phyloP scores from a whole-genome alignment of 2,888 invertebrate species.

The Chymomyza caudatula region DNA sequence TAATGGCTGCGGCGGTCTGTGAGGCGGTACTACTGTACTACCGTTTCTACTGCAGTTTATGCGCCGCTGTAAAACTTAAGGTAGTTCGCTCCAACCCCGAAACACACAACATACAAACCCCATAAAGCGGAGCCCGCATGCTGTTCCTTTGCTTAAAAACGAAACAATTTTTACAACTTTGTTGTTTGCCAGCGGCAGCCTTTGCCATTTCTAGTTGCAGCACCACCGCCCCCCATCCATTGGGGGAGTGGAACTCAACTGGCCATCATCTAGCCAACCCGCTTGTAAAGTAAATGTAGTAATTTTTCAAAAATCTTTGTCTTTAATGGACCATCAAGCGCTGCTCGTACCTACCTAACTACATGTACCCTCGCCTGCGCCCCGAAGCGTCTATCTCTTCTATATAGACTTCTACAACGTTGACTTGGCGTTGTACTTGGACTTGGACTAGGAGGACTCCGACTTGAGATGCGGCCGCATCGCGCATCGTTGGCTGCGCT shows the following conservation, averaged over 20 bases:
- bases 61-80: constrained; percentile 68
- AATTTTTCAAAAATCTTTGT: constrained; percentile 73
- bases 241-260: too few species aligned
- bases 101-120: not conserved
- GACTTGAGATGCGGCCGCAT: too few species aligned
- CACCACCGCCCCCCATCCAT: not conserved
- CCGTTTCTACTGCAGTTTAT: constrained; percentile 56
- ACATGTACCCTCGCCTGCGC: constrained; percentile 27
- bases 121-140: constrained; percentile 3
- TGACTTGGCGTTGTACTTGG: too few species aligned
- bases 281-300: constrained; percentile 55
- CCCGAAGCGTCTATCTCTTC: not conserved
- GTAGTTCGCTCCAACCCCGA: constrained; percentile 48
- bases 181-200: constrained; percentile 68
- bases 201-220: constrained; percentile 58
- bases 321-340: constrained; percentile 74
- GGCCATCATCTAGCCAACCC: constrained; percentile 5
- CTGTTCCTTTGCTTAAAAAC: constrained; percentile 59
- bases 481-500: constrained; percentile 11
- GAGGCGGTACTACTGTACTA: constrained; percentile 2
- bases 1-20: constrained; percentile 45
- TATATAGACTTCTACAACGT: constrained; percentile 5
- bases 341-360: not conserved
- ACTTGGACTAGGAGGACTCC: too few species aligned
- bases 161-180: constrained; percentile 76